Evolutionary conservation across 2,888 invertebrate genomes (phyloP), one percentile per base, ranked within the genome.

Genomic region (Pseudococcus jackbeardsleyi): DNA sequence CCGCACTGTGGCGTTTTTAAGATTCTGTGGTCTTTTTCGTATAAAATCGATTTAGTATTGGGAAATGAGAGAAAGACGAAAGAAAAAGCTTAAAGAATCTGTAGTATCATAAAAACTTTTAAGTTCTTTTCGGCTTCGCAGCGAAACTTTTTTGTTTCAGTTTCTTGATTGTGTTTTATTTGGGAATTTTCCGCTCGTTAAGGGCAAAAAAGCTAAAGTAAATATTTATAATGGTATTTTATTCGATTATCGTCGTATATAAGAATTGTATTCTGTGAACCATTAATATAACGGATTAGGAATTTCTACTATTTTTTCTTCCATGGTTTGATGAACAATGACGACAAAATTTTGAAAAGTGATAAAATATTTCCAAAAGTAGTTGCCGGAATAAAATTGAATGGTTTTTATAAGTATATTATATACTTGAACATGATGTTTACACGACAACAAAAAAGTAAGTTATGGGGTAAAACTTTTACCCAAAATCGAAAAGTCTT

Each of bases 91-190:
- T 72, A 72, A 17, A 17, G 72, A 72, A 72, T 72, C 72, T 72
- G 15, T 72, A 72, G 33, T 72, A 33, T 72, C 72, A 72, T 72
- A 72, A 72, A 72, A 72, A 72, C 72, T 72, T 72, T 72, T 8
- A 39, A 72, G 33, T 72, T 39, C 72, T 72, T 72, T 72, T 72
- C 72, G 33, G 33, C 33, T 72, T 72, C 26, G 26, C 12, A 26
- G 8, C 33, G 26, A 72, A 72, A 72, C 33, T 72, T 72, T 72
- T 72, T 72, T 72, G 72, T 72, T 72, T 72, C 12, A 72, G 33
- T 72, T 72, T 72, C 72, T 72, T 72, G 72, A 72, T 72, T 72
- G 72, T 72, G 72, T 72, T 72, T 72, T 72, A 72, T 72, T 72
- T 72, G 72, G 72, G 12, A 72, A 72, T 72, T 72, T 72, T 72